Evolutionary conservation across 2,113 vertebrate species (phyloP).

Genomic region (Tympanuchus pallidicinctus): DNA sequence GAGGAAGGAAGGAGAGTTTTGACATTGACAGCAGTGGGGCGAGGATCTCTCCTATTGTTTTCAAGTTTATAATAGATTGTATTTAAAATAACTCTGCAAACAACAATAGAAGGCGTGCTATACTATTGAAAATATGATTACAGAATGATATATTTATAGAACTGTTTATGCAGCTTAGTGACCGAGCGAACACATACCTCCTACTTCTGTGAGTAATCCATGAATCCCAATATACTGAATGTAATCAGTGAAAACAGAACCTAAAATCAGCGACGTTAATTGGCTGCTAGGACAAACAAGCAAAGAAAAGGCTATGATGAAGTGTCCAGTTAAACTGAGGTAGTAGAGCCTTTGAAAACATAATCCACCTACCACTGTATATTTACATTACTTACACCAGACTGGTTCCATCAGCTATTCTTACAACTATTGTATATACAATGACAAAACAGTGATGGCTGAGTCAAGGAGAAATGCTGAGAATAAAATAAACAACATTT

Average conservation of each 20-base stretch:
- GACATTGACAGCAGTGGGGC: not conserved
- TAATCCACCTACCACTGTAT: conserved; percentile 64
- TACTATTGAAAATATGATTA: conserved; percentile 4
- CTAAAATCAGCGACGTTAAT: conserved; percentile 29
- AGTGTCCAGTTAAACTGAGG: conserved; percentile 81
- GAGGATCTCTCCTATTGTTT: conserved; percentile 17
- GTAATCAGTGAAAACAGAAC: conserved; percentile 16
- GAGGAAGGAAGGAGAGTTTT: conserved; percentile 20
- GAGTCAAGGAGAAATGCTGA: conserved; percentile 47
- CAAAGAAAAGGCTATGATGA: conserved; percentile 63
- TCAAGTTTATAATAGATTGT: conserved; percentile 26
- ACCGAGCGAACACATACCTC: not conserved
- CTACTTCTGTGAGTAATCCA: not conserved
- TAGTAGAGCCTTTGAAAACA: conserved; percentile 79
- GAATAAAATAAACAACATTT: conserved; percentile 39
- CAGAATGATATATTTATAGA: not conserved
- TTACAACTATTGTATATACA: conserved; percentile 59
- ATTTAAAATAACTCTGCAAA: not conserved
- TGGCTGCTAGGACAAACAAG: conserved; percentile 55
- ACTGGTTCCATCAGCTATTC: conserved; percentile 68
- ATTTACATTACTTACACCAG: conserved; percentile 75
- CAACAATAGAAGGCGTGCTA: not conserved
- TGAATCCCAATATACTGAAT: not conserved
- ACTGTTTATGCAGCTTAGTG: not conserved
- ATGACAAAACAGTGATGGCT: conserved; percentile 11